A percentile compares a stretch with the other conserved stretches of the same genome.
Conservation (phyloP, 2,113 vertebrate species). For the cat (Felis catus) region DNA sequence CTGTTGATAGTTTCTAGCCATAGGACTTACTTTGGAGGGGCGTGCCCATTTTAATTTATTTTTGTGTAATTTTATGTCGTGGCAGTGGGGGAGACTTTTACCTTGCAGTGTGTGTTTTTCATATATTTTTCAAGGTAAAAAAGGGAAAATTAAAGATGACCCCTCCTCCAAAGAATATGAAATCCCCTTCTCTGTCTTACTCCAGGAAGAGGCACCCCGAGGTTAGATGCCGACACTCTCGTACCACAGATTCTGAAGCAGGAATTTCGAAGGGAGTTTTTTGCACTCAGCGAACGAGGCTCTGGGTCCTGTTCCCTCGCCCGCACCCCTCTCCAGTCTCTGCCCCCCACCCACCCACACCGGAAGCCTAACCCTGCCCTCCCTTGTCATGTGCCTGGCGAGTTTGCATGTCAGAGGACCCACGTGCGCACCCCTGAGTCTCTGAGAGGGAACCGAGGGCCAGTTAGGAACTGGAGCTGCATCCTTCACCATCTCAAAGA, state of each 20-base stretch:
- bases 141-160: neutral
- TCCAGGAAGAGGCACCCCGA: neutral
- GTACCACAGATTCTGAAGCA: neutral
- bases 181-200: neutral
- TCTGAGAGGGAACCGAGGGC: neutral
- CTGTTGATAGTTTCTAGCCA: neutral
- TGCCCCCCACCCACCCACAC: accelerated
- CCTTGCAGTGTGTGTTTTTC: neutral
- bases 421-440: neutral
- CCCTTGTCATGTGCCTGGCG: too few species aligned
- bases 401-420: neutral
- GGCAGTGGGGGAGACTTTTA: neutral
- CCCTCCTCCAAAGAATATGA: neutral
- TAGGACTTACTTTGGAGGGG: neutral
- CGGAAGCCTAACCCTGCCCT: neutral
- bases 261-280: neutral
- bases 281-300: neutral
- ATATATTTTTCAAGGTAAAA: slow-evolving; percentile 22
- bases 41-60: slow-evolving; percentile 13
- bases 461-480: neutral
- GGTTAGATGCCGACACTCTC: neutral
- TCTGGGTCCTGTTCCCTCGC: neutral
- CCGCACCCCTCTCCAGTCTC: neutral
- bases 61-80: slow-evolving; percentile 20
- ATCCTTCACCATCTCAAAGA: neutral